A percentile compares a stretch with the other conserved stretches of the same genome.
These are phyloP conservation scores for Lasioglossum zephyrum DNA, from an alignment of 2,888 invertebrate genomes.

Conservation along the genomic window DNA sequence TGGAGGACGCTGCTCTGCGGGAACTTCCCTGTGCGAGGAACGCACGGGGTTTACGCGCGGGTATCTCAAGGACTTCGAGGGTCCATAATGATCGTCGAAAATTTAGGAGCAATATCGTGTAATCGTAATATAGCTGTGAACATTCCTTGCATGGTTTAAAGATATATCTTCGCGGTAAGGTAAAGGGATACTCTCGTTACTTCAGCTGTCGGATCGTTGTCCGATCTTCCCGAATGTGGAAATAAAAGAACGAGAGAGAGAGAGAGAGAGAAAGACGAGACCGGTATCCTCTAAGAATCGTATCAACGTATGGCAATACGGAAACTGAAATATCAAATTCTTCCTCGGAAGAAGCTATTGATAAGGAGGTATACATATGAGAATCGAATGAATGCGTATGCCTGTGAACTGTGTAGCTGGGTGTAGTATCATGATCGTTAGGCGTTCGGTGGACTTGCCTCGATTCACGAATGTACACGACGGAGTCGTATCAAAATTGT, in stretches of 20 bases:
- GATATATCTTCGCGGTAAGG: conserved; percentile 44
- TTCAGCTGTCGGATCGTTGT: conserved; percentile 38
- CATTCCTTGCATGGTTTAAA: conserved; percentile 70
- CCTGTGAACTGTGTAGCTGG: conserved; percentile 47
- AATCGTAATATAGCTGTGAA: conserved; percentile 69
- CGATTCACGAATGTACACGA: conserved; percentile 5
- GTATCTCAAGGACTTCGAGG: conserved; percentile 15
- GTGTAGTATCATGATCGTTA: conserved; percentile 36
- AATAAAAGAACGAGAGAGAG: conserved; percentile 14
- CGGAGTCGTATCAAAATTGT: not conserved
- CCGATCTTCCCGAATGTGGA: conserved; percentile 36
- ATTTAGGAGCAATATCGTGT: conserved; percentile 67
- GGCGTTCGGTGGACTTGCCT: conserved; percentile 27
- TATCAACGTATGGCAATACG: conserved; percentile 52
- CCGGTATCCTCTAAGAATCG: not conserved
- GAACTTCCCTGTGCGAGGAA: not conserved
- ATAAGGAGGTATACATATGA: conserved; percentile 23
- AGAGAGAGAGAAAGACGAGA: not conserved
- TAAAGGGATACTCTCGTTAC: conserved; percentile 35
- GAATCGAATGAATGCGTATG: conserved; percentile 45
- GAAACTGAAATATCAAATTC: conserved; percentile 44
- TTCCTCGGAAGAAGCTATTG: not conserved
- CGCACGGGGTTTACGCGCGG: not conserved
- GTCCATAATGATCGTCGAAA: conserved; percentile 51
- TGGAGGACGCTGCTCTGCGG: not conserved